Evolutionary conservation across 30 jellyfish, hydroid and myxozoan species (phyloP).

Genomic region (Aurelia sp.): DNA sequence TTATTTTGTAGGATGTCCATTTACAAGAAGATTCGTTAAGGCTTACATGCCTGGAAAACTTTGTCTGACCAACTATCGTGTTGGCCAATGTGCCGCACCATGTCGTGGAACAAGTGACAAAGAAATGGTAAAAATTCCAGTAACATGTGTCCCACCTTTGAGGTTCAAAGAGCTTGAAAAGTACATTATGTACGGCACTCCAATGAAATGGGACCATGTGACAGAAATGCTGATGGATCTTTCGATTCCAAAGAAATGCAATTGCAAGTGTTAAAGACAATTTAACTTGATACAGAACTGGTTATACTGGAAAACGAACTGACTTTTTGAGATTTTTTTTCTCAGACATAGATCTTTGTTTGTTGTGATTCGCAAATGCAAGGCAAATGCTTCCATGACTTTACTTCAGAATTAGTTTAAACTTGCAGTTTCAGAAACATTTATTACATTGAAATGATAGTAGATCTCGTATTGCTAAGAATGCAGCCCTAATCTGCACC

Average conservation of each 20-base stretch:
- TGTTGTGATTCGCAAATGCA: too few relatives aligned
- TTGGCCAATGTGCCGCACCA: slow-evolving; percentile 32
- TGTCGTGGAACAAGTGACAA: slow-evolving; percentile 4
- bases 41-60: slow-evolving; percentile 9
- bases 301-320: too few relatives aligned
- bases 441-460: too few relatives aligned
- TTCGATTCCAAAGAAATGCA: slow-evolving; percentile 59
- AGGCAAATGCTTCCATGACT: too few relatives aligned
- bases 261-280: not conserved
- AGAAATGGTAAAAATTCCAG: slow-evolving; percentile 48
- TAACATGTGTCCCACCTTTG: slow-evolving; percentile 62
- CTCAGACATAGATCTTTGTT: too few relatives aligned
- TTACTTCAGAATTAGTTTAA: too few relatives aligned
- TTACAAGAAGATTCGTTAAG: slow-evolving; percentile 18
- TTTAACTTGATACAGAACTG: too few relatives aligned
- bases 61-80: slow-evolving; percentile 45
- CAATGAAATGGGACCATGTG: slow-evolving; percentile 29
- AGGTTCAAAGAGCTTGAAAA: slow-evolving; percentile 16
- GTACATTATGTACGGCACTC: slow-evolving; percentile 21
- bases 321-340: too few relatives aligned
- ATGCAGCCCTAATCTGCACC: too few relatives aligned
- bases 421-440: too few relatives aligned
- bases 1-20: slow-evolving; percentile 45
- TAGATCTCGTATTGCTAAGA: too few relatives aligned
- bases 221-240: slow-evolving; percentile 24